Evolutionary conservation across 2,113 vertebrate genomes (phyloP), one percentile per base, ranked within the genome.

Genomic region (Ariopsis seemanni): DNA sequence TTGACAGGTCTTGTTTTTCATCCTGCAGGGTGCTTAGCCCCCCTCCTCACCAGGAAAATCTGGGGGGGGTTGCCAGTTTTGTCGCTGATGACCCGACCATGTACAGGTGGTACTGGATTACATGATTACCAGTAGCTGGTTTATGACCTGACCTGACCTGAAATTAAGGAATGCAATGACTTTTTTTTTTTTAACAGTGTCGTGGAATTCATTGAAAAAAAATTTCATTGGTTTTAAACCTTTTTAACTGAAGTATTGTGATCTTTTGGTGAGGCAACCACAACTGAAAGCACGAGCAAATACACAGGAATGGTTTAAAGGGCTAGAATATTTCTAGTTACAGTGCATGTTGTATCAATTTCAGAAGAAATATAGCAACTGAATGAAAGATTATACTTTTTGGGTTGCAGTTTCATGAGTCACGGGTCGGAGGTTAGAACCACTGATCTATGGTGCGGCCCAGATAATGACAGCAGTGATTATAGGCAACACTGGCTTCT

Each of bases 401-500:
- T n/a, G 12, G 22, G 52, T 14, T 79, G 6, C 12, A 55, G 27
- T 55, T 27, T 53, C 53, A 57, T 77, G 4, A 80, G 78, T 58
- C 53, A 34, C 1, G 2, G 53, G 78, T 18, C 15, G 1, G 53
- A 57, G 53, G 55, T 80, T 80, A 57, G 53, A 80, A 30, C 52
- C 25, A 53, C 30, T 42, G 79, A 62, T 53, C 11, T 71, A 25
- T 42, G 5, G 27, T 69, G 67, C 4, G 1, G 83, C 2, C 2
- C 55, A 50, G 69, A 74, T 84, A 84, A 72, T 79, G 74, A 79
- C 85, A 79, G n/a, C 58, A 78, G 74, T 78, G 74, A 65, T 55
- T 67, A 86, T 22, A 65, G 48, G 25, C 60, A 20, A 53, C 11
- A 20, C 74, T 53, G 48, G 25, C 4, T 60, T 55, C 10, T 58